These are phyloP conservation scores for Pelusios castaneus DNA, from an alignment of 2,113 vertebrate species.

Conservation along the genomic window DNA sequence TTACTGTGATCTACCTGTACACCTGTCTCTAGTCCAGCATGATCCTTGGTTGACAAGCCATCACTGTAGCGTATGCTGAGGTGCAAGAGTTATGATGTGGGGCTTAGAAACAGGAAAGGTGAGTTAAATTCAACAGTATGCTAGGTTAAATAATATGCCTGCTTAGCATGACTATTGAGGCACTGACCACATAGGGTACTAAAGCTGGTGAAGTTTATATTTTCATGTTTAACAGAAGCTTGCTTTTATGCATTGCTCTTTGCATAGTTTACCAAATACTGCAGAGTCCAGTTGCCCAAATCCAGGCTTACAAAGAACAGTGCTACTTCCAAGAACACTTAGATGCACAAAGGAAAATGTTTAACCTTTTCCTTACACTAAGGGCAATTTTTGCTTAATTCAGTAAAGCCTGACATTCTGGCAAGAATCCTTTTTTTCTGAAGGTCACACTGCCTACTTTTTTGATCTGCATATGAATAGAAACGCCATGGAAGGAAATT, in stretches of 20 bases:
- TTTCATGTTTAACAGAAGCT: not conserved
- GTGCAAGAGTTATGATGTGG: not conserved
- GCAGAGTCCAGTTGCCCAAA: not conserved
- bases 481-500: not conserved
- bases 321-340: not conserved
- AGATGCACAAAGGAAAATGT: not conserved
- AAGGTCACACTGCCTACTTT: not conserved
- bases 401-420: not conserved
- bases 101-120: not conserved
- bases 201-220: not conserved
- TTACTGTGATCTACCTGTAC: too few relatives aligned
- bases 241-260: not conserved
- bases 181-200: fast-evolving
- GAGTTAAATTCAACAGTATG: not conserved
- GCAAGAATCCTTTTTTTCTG: not conserved
- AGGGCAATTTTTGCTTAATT: not conserved
- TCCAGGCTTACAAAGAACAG: not conserved
- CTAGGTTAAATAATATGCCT: not conserved
- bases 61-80: not conserved
- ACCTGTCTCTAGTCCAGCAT: not conserved
- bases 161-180: not conserved
- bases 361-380: conserved; percentile 29
- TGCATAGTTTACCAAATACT: not conserved
- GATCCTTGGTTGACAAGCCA: conserved; percentile 4
- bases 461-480: not conserved